phyloP scores from a whole-genome alignment of 53 echinoderm and acorn worm species.

The Henricia sp. region DNA sequence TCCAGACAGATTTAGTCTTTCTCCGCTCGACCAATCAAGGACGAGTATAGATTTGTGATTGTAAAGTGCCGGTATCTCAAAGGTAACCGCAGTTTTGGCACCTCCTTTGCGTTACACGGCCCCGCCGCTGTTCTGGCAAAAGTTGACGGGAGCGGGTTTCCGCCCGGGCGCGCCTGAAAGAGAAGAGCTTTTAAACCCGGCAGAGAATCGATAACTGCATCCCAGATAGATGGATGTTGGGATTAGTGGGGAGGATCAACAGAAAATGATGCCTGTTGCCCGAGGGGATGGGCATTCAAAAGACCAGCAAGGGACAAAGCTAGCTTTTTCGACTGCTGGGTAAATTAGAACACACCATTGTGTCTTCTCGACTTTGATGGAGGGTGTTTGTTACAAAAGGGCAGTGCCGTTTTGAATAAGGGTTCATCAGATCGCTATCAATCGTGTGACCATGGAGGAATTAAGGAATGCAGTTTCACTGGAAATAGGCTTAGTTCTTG shows the following conservation, averaged over 20 bases:
- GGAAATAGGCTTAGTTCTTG: no score
- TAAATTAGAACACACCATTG: constrained; percentile 18
- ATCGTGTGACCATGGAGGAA: no score
- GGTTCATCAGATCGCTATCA: no score
- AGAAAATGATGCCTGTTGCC: constrained; percentile 26
- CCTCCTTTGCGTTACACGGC: constrained; percentile 11
- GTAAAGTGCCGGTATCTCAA: constrained; percentile 24
- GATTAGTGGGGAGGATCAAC: background rate
- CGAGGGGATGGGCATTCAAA: constrained; percentile 2
- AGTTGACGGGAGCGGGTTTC: constrained; percentile 13
- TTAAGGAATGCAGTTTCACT: no score
- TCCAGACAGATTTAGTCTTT: constrained; percentile 26
- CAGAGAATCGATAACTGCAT: constrained; percentile 19
- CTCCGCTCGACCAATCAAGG: constrained; percentile 26
- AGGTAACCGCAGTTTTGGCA: constrained; percentile 12
- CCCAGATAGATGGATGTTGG: background rate
- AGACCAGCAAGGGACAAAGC: constrained; percentile 8
- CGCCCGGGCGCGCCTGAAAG: constrained; percentile 16
- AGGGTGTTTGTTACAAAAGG: constrained; percentile 5
- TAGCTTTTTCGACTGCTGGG: constrained; percentile 18
- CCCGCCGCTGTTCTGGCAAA: constrained; percentile 22
- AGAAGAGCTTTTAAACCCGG: background rate
- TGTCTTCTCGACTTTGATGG: background rate
- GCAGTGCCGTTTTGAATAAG: no score
- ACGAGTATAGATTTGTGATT: background rate